phyloP scores from a whole-genome alignment of 37 sponge, comb jelly and placozoan genomes.

The Spongilla lacustris region DNA sequence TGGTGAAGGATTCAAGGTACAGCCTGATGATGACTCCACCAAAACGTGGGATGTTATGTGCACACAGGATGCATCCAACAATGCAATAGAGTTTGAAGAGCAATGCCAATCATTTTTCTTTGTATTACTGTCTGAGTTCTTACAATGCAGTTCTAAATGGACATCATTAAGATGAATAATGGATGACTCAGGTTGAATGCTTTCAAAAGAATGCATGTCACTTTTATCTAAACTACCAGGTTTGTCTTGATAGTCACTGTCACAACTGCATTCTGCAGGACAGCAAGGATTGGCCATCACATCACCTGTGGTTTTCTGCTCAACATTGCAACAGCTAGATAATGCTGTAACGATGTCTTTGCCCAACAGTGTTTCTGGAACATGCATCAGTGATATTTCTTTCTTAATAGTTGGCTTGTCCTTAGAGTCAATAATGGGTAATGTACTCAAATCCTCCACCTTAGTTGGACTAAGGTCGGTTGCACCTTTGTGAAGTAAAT shows the following conservation, averaged over 20 bases:
- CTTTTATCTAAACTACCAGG: no score
- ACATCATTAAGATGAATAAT: neutral
- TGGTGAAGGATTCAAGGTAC: neutral
- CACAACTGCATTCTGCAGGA: no score
- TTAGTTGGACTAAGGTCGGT: neutral
- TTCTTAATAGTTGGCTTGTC: neutral
- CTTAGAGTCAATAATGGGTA: neutral
- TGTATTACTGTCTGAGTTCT: no score
- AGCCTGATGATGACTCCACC: neutral
- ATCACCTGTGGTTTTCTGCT: no score
- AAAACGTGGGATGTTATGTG: neutral
- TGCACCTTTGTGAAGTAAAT: neutral
- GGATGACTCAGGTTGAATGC: neutral
- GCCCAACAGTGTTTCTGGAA: no score
- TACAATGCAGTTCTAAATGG: no score
- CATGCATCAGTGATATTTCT: no score
- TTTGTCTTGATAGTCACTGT: no score
- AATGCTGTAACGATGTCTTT: no score
- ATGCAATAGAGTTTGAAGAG: neutral
- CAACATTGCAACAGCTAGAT: no score
- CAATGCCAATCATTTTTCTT: no score
- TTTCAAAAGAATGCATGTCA: neutral
- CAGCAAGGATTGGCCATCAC: no score
- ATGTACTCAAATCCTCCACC: neutral
- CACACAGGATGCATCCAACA: neutral